These are phyloP conservation scores for Chrysemys picta DNA, from an alignment of 2,113 vertebrate genomes.

Conservation along the genomic window DNA sequence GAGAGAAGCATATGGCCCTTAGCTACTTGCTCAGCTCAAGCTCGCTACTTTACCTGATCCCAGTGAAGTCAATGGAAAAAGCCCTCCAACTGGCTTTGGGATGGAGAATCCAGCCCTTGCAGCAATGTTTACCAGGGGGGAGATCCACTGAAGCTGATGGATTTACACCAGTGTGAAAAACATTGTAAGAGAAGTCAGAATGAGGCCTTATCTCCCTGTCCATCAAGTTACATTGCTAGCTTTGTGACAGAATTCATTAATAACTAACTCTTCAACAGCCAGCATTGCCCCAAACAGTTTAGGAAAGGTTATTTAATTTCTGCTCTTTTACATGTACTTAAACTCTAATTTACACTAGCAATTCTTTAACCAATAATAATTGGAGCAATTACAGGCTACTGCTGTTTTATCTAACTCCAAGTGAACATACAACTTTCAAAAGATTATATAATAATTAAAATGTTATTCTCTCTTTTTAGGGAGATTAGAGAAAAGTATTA, in stretches of 20 bases:
- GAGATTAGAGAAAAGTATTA: background rate
- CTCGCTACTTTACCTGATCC: background rate
- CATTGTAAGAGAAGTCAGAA: background rate
- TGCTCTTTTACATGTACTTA: conserved; percentile 23
- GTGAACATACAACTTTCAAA: conserved; percentile 10
- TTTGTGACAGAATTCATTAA: background rate
- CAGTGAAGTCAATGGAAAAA: background rate
- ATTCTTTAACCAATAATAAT: conserved; percentile 41
- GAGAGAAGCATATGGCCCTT: accelerated
- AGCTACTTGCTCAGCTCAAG: background rate
- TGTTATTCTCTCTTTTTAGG: background rate
- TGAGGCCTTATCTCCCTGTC: background rate
- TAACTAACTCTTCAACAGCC: conserved; percentile 6
- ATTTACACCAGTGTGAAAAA: background rate
- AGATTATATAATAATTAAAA: conserved; percentile 45
- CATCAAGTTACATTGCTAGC: background rate
- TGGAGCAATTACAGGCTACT: conserved; percentile 23
- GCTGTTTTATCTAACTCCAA: conserved; percentile 41
- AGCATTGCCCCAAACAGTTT: background rate
- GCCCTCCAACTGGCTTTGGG: background rate
- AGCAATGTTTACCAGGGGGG: background rate
- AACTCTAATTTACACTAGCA: conserved; percentile 14
- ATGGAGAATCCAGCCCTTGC: background rate
- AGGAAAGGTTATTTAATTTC: background rate
- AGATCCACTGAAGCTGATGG: background rate